A percentile compares a stretch with the other conserved stretches of the same genome.
Conservation (phyloP, 2,113 vertebrate genomes). For the Pitta sordida region DNA sequence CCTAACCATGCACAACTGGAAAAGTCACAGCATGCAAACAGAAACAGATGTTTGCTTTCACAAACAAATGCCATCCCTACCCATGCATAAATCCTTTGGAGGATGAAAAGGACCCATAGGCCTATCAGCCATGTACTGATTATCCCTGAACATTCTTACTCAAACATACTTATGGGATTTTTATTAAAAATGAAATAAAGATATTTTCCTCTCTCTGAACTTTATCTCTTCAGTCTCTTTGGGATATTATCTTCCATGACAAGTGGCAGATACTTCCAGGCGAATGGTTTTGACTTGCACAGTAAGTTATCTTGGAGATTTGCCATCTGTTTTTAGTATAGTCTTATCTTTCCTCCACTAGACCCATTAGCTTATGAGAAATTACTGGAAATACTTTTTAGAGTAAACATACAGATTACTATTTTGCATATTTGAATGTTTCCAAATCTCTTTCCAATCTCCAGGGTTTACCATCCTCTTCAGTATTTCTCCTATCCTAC, state of each 20-base stretch:
- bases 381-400: neutral
- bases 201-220: neutral
- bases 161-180: neutral
- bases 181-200: slow-evolving; percentile 1
- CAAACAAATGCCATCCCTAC: neutral
- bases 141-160: neutral
- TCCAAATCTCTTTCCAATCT: neutral
- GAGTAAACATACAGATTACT: neutral
- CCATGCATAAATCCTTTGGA: neutral
- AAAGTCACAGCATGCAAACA: neutral
- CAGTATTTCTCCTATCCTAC: neutral
- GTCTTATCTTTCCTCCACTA: neutral
- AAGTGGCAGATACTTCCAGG: neutral
- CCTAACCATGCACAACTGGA: neutral
- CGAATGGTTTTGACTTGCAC: neutral
- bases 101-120: neutral
- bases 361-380: neutral
- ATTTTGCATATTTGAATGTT: neutral
- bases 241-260: neutral
- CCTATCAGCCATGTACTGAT: neutral
- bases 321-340: neutral
- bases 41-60: neutral
- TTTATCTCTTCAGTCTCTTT: neutral
- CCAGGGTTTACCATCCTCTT: neutral
- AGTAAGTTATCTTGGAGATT: neutral